These are phyloP conservation scores for Aphis craccivora DNA, from an alignment of 1,140 invertebrate genomes.

Conservation along the genomic window DNA sequence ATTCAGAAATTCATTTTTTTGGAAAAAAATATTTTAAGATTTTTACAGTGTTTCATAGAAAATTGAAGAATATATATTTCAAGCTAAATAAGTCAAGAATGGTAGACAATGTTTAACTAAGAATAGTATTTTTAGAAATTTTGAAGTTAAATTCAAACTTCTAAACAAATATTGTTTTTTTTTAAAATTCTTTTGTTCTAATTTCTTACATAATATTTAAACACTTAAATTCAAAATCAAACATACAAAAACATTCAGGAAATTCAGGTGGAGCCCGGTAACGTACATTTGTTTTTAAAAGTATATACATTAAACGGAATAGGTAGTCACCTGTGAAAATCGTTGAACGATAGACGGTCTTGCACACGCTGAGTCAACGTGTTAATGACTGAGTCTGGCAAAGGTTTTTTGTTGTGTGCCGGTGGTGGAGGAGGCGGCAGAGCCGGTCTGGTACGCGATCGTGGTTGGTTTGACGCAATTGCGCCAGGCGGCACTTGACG, in stretches of 20 bases:
- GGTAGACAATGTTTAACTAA: too few species aligned
- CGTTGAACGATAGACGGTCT: slow-evolving; percentile 63
- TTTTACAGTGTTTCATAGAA: background rate
- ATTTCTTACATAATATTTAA: background rate
- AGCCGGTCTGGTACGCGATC: slow-evolving; percentile 32
- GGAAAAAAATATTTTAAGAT: background rate
- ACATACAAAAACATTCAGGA: background rate
- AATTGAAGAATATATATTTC: background rate
- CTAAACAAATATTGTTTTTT: too few species aligned
- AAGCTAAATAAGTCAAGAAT: background rate
- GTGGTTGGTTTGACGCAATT: slow-evolving; percentile 7
- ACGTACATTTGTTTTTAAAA: background rate
- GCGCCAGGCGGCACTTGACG: slow-evolving; percentile 35
- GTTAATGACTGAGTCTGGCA: slow-evolving; percentile 77
- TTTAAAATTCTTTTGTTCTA: background rate
- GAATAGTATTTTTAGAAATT: too few species aligned
- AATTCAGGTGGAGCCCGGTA: background rate
- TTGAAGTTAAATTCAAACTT: too few species aligned
- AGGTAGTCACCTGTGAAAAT: slow-evolving; percentile 62
- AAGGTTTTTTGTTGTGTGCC: slow-evolving; percentile 66
- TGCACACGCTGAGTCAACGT: slow-evolving; percentile 76
- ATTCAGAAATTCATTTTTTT: background rate
- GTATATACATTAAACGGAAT: background rate
- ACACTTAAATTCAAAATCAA: too few species aligned
- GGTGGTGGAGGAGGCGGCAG: slow-evolving; percentile 46